Conservation (phyloP, 2,797 vertebrate species). For the Neosilurus mollespiculum region DNA sequence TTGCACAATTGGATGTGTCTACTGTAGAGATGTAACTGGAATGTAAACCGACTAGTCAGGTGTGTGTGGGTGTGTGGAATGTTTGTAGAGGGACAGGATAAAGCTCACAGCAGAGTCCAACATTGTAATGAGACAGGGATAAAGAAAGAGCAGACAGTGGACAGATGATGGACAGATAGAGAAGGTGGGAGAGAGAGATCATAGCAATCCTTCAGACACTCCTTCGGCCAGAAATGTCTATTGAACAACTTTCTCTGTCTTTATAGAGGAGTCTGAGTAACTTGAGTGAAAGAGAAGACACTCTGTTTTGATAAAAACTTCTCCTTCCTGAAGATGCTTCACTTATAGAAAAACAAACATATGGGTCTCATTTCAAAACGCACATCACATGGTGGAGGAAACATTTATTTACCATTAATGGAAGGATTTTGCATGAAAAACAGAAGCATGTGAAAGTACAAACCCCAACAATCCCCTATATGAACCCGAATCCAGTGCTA, state of each 20-base stretch:
- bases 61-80: neutral
- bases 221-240: neutral
- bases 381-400: no score
- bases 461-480: no score
- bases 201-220: neutral
- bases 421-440: no score
- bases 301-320: neutral
- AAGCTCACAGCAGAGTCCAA: neutral
- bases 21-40: neutral
- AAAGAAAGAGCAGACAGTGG: neutral
- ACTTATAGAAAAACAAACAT: no score
- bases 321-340: neutral
- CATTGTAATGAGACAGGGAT: neutral
- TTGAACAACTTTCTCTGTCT: neutral
- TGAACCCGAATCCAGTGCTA: no score
- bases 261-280: neutral
- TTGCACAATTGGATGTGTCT: neutral
- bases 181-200: neutral
- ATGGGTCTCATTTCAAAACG: no score
- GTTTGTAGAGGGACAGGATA: neutral
- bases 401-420: no score
- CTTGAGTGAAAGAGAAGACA: neutral
- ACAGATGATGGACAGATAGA: neutral
- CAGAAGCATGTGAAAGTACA: no score
- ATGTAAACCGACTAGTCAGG: slow-evolving; percentile 16